Evolutionary conservation across 1,140 invertebrate genomes (phyloP).

Genomic region (Drosophila prosaltans): DNA sequence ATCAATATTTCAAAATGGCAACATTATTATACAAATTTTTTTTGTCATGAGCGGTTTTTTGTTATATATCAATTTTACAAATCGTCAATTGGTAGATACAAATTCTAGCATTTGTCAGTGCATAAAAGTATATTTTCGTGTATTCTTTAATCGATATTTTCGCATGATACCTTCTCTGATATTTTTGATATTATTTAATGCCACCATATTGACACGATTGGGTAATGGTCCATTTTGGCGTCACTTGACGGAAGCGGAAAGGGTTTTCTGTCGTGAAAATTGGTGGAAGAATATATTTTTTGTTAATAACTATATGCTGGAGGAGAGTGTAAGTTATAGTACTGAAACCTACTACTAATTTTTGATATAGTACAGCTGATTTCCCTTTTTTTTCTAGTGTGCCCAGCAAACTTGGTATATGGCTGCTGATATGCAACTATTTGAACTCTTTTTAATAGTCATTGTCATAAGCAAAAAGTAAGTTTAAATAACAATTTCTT

Average conservation of each 20-base stretch:
- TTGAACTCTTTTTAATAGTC: conserved; percentile 85
- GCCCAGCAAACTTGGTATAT: conserved; percentile 90
- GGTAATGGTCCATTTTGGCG: conserved; percentile 84
- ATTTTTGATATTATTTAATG: conserved; percentile 84
- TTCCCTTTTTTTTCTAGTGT: conserved; percentile 84
- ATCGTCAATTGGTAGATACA: conserved; percentile 54
- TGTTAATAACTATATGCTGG: conserved; percentile 85
- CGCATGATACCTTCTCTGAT: conserved; percentile 84
- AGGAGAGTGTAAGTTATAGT: conserved; percentile 56
- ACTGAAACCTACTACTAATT: neutral
- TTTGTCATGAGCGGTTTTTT: conserved; percentile 85
- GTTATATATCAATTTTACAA: conserved; percentile 83
- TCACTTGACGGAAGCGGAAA: conserved; percentile 82
- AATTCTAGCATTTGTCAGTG: conserved; percentile 32
- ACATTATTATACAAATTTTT: conserved; percentile 84
- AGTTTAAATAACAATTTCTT: neutral
- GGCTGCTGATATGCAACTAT: conserved; percentile 89
- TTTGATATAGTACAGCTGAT: neutral
- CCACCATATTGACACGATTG: conserved; percentile 80
- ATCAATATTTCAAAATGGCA: conserved; percentile 84
- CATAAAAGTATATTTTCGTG: conserved; percentile 53
- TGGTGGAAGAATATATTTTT: conserved; percentile 89
- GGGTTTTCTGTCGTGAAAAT: conserved; percentile 84
- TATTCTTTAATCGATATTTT: conserved; percentile 83
- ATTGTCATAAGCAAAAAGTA: conserved; percentile 81